Conservation (phyloP, 2,113 vertebrate genomes). For the Regulus satrapa region DNA sequence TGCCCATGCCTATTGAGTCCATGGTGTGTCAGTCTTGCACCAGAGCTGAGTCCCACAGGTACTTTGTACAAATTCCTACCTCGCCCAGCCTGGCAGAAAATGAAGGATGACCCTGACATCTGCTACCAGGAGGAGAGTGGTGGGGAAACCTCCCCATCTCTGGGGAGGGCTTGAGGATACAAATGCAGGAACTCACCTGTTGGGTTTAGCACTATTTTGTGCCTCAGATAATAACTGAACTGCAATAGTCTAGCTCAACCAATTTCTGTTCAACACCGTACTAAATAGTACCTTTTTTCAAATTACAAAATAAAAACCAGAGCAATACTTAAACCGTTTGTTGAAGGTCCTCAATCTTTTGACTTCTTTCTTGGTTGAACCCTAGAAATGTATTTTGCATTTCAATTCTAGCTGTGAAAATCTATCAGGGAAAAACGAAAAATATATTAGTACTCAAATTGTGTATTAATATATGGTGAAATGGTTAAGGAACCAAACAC, state of each 20-base stretch:
- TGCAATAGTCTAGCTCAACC: background rate
- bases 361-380: background rate
- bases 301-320: background rate
- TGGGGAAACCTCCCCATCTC: background rate
- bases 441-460: background rate
- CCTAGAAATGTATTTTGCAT: background rate
- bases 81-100: background rate
- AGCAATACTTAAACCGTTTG: fast-evolving
- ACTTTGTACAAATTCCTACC: background rate
- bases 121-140: background rate
- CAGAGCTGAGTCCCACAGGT: fast-evolving
- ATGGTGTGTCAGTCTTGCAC: background rate
- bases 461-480: background rate
- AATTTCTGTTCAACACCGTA: background rate
- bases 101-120: fast-evolving
- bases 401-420: background rate
- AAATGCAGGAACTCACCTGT: fast-evolving
- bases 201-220: background rate
- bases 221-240: background rate
- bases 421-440: background rate
- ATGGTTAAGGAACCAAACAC: background rate
- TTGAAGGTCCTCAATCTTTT: background rate
- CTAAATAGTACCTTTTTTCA: background rate
- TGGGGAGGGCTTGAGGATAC: background rate
- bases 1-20: fast-evolving